phyloP scores from a whole-genome alignment of 2,888 invertebrate genomes.

The Troides helena region DNA sequence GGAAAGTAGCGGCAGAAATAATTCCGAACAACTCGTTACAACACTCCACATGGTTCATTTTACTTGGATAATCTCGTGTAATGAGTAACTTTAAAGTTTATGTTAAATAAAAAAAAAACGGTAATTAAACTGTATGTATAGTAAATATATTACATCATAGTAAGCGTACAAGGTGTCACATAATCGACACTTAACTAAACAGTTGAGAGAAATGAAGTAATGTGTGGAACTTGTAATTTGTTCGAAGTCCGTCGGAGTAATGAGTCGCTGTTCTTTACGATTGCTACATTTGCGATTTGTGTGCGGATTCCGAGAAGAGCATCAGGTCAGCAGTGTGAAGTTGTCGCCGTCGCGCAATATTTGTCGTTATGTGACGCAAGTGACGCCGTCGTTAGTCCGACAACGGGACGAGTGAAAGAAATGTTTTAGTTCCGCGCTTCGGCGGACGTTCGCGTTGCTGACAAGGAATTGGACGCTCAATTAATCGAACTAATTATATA shows the following conservation, averaged over 20 bases:
- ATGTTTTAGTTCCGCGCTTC: constrained; percentile 59
- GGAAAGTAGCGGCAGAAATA: no score
- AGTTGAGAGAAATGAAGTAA: constrained; percentile 2
- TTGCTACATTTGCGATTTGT: constrained; percentile 31
- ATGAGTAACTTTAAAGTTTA: no score
- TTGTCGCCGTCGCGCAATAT: constrained; percentile 46
- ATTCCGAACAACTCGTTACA: no score
- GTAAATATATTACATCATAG: no score
- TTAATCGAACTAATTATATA: neutral
- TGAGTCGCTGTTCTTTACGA: constrained; percentile 25
- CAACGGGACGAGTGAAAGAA: constrained; percentile 55
- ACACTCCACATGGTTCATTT: no score
- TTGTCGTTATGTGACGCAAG: constrained; percentile 59
- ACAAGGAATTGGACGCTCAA: constrained; percentile 37
- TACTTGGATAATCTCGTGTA: no score
- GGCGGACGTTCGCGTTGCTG: constrained; percentile 42
- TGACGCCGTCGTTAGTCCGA: constrained; percentile 48
- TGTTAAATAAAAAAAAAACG: no score
- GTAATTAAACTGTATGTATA: no score
- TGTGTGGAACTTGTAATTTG: constrained; percentile 18
- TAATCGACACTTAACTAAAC: neutral
- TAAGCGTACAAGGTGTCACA: neutral
- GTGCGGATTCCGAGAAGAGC: constrained; percentile 33
- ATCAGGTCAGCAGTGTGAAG: constrained; percentile 30
- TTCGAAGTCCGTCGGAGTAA: constrained; percentile 18